These are phyloP conservation scores for Callosobruchus maculatus DNA, from an alignment of 2,888 invertebrate genomes.

Conservation along the genomic window DNA sequence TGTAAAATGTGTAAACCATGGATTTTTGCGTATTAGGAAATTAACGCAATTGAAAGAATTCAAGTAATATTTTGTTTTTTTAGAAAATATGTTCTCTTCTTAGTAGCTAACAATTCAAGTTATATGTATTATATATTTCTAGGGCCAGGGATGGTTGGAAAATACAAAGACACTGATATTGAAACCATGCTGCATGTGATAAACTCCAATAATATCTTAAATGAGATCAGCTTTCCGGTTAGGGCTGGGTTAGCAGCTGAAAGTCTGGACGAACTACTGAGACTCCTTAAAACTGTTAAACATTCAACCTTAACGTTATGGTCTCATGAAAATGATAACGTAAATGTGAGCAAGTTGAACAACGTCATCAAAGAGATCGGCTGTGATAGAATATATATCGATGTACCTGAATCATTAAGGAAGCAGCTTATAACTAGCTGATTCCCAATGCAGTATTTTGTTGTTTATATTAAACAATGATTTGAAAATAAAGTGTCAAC, in stretches of 20 bases:
- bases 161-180: constrained; percentile 62
- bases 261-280: constrained; percentile 58
- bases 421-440: constrained; percentile 42
- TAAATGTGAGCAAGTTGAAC: constrained; percentile 63
- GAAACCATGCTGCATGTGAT: constrained; percentile 64
- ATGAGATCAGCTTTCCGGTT: constrained; percentile 77
- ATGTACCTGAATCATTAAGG: constrained; percentile 66
- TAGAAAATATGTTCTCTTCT: no score
- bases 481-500: not conserved
- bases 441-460: not conserved
- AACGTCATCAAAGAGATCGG: constrained; percentile 66
- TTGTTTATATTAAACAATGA: no score
- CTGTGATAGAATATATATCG: constrained; percentile 67
- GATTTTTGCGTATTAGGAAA: no score
- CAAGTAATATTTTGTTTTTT: no score
- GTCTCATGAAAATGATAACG: constrained; percentile 70
- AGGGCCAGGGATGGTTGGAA: not conserved
- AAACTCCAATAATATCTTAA: constrained; percentile 55
- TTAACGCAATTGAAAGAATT: no score
- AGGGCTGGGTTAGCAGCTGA: constrained; percentile 67
- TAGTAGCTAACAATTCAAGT: no score
- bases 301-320: constrained; percentile 66
- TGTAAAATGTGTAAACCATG: no score
- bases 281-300: not conserved
- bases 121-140: not conserved